Conservation (phyloP, 2,797 vertebrate species). For the Telmatherina bonti region DNA sequence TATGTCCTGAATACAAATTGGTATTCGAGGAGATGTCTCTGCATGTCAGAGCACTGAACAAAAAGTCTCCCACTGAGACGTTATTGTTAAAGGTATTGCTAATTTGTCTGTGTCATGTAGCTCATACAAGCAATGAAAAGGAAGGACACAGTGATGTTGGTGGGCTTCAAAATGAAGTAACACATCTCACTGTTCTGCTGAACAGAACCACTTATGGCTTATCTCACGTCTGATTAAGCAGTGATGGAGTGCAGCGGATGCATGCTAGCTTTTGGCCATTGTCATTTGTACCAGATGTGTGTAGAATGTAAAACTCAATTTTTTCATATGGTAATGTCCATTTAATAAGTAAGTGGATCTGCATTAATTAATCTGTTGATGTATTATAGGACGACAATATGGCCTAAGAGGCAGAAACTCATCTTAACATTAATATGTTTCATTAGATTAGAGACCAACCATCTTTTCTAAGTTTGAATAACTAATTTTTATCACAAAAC, state of each 20-base stretch:
- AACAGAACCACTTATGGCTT: slow-evolving; percentile 51
- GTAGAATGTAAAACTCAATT: slow-evolving; percentile 3
- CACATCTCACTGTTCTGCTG: slow-evolving; percentile 61
- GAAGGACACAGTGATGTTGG: slow-evolving; percentile 29
- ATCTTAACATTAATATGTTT: too few relatives aligned
- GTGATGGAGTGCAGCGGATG: slow-evolving; percentile 48
- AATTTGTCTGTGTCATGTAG: slow-evolving; percentile 27
- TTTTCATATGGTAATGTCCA: neutral
- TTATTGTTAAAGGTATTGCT: slow-evolving; percentile 3
- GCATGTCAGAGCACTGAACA: slow-evolving; percentile 14
- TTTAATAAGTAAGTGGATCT: neutral
- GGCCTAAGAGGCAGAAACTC: too few relatives aligned
- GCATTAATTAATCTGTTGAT: neutral
- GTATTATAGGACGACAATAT: too few relatives aligned
- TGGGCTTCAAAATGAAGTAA: slow-evolving; percentile 51
- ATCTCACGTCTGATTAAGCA: slow-evolving; percentile 58
- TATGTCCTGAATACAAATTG: slow-evolving; percentile 34
- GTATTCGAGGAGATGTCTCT: slow-evolving; percentile 46
- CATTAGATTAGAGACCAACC: too few relatives aligned
- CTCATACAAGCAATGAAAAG: slow-evolving; percentile 27
- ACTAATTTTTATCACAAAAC: too few relatives aligned
- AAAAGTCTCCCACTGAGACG: slow-evolving; percentile 17
- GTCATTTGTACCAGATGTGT: slow-evolving; percentile 33
- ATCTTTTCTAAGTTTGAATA: too few relatives aligned
- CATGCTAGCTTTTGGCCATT: slow-evolving; percentile 10